phyloP scores from a whole-genome alignment of 92 coral and sea anemone species.

The Porites cylindrica region DNA sequence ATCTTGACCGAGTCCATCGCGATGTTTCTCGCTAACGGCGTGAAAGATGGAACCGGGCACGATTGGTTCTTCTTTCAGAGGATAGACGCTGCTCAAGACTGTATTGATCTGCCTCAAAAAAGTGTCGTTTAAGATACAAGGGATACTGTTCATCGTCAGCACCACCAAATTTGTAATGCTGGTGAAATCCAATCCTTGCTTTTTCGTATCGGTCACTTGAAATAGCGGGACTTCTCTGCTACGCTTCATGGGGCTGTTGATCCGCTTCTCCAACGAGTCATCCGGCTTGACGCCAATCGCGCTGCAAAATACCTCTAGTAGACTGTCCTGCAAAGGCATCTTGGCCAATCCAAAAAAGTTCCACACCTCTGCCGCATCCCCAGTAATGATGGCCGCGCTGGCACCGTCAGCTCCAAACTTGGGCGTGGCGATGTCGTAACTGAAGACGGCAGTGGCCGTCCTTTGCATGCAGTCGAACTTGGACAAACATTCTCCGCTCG shows the following conservation, averaged over 20 bases:
- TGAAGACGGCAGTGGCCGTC: not conserved
- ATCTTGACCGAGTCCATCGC: not conserved
- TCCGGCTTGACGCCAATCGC: not conserved
- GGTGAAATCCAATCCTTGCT: not conserved
- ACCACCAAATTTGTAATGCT: not conserved
- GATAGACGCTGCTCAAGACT: not conserved
- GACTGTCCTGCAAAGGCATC: not conserved
- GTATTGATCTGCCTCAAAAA: not conserved
- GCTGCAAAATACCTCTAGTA: not conserved
- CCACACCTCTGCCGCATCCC: conserved; percentile 4
- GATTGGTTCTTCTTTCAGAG: not conserved
- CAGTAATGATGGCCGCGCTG: not conserved
- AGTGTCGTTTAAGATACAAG: not conserved
- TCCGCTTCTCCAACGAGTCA: not conserved
- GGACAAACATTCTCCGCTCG: not conserved
- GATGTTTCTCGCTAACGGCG: not conserved
- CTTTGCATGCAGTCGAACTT: not conserved
- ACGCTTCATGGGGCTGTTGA: not conserved
- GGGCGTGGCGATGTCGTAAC: conserved; percentile 13
- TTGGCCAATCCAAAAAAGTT: not conserved
- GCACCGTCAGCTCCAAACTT: not conserved
- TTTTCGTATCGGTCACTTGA: not conserved
- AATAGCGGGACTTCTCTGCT: conserved; percentile 7
- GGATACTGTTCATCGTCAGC: conserved; percentile 18
- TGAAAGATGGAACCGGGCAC: not conserved